Percentiles rank a stretch among this genome's conserved stretches.
These are phyloP conservation scores for Chrysodeixis includens DNA, from an alignment of 2,888 invertebrate genomes.

Conservation along the genomic window DNA sequence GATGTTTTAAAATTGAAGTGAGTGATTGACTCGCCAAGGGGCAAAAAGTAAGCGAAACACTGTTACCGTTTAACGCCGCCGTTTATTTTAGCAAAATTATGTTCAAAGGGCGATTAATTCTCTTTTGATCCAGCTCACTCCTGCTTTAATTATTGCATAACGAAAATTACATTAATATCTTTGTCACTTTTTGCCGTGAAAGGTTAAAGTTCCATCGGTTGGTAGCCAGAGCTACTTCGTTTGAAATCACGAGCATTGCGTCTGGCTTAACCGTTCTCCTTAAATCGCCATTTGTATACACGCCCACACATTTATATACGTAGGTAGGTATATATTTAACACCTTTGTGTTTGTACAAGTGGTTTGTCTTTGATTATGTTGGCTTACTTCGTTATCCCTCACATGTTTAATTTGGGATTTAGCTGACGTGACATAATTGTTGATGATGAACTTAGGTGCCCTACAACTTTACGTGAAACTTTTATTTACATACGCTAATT, in stretches of 20 bases:
- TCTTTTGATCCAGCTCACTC: slow-evolving; percentile 62
- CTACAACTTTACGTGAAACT: slow-evolving; percentile 30
- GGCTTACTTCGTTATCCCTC: slow-evolving; percentile 59
- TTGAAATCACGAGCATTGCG: not conserved
- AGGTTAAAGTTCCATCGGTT: not conserved
- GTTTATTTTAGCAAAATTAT: slow-evolving; percentile 73
- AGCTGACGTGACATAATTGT: slow-evolving; percentile 63
- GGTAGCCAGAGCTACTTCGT: slow-evolving; percentile 4
- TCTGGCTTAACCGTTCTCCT: slow-evolving; percentile 12
- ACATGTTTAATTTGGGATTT: slow-evolving; percentile 68
- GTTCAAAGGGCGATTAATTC: slow-evolving; percentile 68
- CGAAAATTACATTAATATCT: slow-evolving; percentile 27
- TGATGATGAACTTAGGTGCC: slow-evolving; percentile 56
- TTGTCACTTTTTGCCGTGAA: slow-evolving; percentile 3
- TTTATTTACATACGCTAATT: slow-evolving; percentile 37
- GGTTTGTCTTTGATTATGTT: slow-evolving; percentile 68
- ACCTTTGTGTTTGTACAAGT: slow-evolving; percentile 57
- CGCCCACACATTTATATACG: slow-evolving; percentile 9
- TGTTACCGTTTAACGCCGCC: slow-evolving; percentile 64
- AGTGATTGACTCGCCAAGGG: slow-evolving; percentile 70
- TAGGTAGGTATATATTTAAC: slow-evolving; percentile 38
- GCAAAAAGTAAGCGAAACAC: slow-evolving; percentile 69
- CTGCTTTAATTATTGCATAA: slow-evolving; percentile 44
- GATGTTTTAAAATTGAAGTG: slow-evolving; percentile 73
- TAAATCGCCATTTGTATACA: slow-evolving; percentile 30